These are phyloP conservation scores for Cantharis lateralis DNA, from an alignment of 2,888 invertebrate species.

Conservation along the genomic window DNA sequence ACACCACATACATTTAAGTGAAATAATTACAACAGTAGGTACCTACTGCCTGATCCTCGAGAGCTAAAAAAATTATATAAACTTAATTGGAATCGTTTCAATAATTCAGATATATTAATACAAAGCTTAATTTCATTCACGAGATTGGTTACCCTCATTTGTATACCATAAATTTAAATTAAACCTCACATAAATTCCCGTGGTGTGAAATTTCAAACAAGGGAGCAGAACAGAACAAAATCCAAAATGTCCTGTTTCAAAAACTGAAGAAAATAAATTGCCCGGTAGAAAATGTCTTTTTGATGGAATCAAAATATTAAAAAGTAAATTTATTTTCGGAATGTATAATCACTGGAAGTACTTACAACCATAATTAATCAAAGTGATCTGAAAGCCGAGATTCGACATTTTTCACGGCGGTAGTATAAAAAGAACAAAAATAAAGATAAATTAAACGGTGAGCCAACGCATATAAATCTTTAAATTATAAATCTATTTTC, in stretches of 20 bases:
- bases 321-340: background rate
- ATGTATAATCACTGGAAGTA: background rate
- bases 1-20: background rate
- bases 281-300: background rate
- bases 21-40: background rate
- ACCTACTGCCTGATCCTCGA: background rate
- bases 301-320: background rate
- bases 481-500: slow-evolving; percentile 38
- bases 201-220: background rate
- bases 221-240: background rate
- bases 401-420: slow-evolving; percentile 1
- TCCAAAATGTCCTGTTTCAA: background rate
- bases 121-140: background rate
- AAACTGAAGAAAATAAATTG: background rate
- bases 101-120: background rate
- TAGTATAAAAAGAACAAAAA: slow-evolving; percentile 23
- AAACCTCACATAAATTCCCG: background rate
- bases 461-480: slow-evolving; percentile 39
- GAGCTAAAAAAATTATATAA: background rate
- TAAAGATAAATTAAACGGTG: slow-evolving; percentile 38
- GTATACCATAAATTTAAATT: background rate
- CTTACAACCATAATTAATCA: slow-evolving; percentile 5
- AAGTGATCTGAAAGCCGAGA: slow-evolving; percentile 3
- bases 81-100: background rate
- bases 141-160: background rate